These are phyloP conservation scores for Glaucopsyche alexis DNA, from an alignment of 2,888 invertebrate species.

Conservation along the genomic window DNA sequence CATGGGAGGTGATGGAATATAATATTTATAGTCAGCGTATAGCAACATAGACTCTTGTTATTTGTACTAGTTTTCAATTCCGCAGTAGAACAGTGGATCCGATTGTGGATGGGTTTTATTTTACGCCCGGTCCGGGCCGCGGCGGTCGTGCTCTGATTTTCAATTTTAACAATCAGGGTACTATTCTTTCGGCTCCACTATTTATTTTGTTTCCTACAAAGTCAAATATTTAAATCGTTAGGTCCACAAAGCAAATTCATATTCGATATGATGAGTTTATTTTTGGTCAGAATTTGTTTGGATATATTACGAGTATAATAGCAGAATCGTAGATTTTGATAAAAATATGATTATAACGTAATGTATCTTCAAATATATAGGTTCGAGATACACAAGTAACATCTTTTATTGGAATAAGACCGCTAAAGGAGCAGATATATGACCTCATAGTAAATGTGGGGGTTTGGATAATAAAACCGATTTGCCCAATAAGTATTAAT, in stretches of 20 bases:
- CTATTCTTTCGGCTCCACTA: slow-evolving; percentile 20
- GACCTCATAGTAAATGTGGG: too few species aligned
- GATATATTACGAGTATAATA: not conserved
- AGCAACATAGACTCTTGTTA: slow-evolving; percentile 28
- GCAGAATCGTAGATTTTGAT: not conserved
- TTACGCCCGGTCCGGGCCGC: slow-evolving; percentile 24
- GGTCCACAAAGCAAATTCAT: not conserved
- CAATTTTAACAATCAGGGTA: slow-evolving; percentile 32
- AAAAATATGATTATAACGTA: not conserved
- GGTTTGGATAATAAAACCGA: too few species aligned
- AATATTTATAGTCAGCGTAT: slow-evolving; percentile 31
- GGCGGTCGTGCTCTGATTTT: slow-evolving; percentile 29
- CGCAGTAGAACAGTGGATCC: slow-evolving; percentile 32
- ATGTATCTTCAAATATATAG: not conserved
- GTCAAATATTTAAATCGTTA: slow-evolving; percentile 24
- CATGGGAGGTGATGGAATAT: slow-evolving; percentile 7
- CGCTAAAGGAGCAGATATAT: too few species aligned
- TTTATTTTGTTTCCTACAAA: slow-evolving; percentile 19
- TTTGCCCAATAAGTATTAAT: too few species aligned
- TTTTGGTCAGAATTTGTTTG: not conserved
- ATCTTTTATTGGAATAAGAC: too few species aligned
- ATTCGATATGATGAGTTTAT: slow-evolving; percentile 19
- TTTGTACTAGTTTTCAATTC: slow-evolving; percentile 35
- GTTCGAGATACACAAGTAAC: too few species aligned
- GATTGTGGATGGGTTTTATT: slow-evolving; percentile 30